Base-by-base conservation (phyloP, 2,888 invertebrate species). In the Nycteola revayana region DNA sequence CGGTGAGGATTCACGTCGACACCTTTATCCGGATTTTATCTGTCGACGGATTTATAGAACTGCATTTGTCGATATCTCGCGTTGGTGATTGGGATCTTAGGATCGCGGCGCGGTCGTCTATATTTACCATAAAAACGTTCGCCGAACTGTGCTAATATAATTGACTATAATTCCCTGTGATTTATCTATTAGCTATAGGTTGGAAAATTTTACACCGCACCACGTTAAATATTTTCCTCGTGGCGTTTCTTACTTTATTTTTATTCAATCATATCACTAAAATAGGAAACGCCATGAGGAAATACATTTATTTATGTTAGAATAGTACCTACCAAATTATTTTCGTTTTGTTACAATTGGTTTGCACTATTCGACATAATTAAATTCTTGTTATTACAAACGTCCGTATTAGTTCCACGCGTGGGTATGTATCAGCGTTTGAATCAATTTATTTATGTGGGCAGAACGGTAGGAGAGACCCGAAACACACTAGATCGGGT, bases 161-260 rank as follows among this genome's bases (percentile, higher is more conserved):
- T 71, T 66, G 58, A 63, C 67, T 61, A 62, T 66, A 79, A 81
- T 80, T 73, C 80, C 76, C 79, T 72, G 71, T 66, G 63, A 66
- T 68, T 70, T 63, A 69, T 69, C 64, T 58, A 69, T 72, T 70
- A 69, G n/a, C n/a, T n/a, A n/a, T n/a, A n/a, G n/a, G n/a, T n/a
- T n/a, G n/a, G n/a, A n/a, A n/a, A n/a, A n/a, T n/a, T n/a, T n/a
- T n/a, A n/a, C n/a, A n/a, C n/a, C n/a, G n/a, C n/a, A n/a, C n/a
- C n/a, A n/a, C n/a, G n/a, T n/a, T n/a, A n/a, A n/a, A n/a, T n/a
- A n/a, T n/a, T n/a, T n/a, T n/a, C n/a, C n/a, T n/a, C n/a, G n/a
- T n/a, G n/a, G n/a, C n/a, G n/a, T n/a, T n/a, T n/a, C n/a, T n/a
- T n/a, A n/a, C n/a, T n/a, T n/a, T n/a, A n/a, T n/a, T n/a, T n/a